These are phyloP conservation scores for Sturnira hondurensis DNA, from an alignment of 2,113 vertebrate species.

Conservation along the genomic window DNA sequence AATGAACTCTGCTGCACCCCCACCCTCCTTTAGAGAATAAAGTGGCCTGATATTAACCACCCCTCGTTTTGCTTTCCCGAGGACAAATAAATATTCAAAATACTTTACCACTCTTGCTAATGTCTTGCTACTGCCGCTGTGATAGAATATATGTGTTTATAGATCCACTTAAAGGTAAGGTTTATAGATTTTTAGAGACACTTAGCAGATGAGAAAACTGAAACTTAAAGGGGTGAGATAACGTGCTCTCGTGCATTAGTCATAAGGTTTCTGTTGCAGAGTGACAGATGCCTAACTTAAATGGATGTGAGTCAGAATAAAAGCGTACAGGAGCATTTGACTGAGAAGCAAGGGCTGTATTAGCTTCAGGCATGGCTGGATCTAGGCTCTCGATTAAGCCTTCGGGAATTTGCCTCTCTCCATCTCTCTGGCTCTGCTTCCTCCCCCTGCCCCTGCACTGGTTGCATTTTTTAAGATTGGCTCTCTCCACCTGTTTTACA, in stretches of 20 bases:
- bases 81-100: constrained; percentile 1
- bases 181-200: constrained; percentile 26
- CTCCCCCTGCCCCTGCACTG: background rate
- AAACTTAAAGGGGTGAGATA: constrained; percentile 16
- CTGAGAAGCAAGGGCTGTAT: background rate
- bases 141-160: background rate
- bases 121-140: background rate
- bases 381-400: background rate
- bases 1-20: background rate
- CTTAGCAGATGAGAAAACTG: constrained; percentile 13
- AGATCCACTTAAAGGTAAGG: constrained; percentile 16
- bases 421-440: background rate
- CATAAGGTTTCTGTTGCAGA: constrained; percentile 28
- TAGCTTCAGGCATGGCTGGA: background rate
- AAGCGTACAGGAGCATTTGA: background rate
- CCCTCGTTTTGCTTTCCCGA: background rate
- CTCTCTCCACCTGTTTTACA: background rate
- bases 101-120: background rate
- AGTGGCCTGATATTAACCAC: background rate
- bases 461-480: background rate
- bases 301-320: background rate
- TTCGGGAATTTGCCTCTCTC: background rate
- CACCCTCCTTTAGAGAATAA: background rate
- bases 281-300: background rate
- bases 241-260: background rate